phyloP scores from a whole-genome alignment of 2,797 vertebrate genomes.

The Eutrigla gurnardus region DNA sequence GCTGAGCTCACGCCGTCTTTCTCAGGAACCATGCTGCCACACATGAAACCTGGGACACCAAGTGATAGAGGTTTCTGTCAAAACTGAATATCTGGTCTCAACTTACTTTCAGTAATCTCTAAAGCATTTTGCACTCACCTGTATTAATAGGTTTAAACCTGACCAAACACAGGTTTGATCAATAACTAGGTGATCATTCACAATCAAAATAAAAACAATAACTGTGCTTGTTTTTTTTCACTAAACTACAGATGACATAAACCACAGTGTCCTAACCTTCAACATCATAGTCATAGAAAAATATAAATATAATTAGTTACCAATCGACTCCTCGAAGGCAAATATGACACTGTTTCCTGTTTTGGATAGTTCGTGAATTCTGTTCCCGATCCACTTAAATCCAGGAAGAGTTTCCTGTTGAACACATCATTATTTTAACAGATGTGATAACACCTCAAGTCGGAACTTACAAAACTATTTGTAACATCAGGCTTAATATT shows the following conservation, averaged over 20 bases:
- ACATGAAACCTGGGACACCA: slow-evolving; percentile 89
- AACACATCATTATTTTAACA: neutral
- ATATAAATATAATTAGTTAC: slow-evolving; percentile 70
- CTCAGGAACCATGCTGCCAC: slow-evolving; percentile 90
- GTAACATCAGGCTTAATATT: neutral
- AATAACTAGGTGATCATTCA: no score
- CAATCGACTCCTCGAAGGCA: slow-evolving; percentile 97
- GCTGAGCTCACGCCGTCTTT: slow-evolving; percentile 97
- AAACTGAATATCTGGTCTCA: neutral
- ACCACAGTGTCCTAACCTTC: no score
- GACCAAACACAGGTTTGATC: no score
- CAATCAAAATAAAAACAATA: no score
- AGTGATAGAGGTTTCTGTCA: neutral
- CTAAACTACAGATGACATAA: no score
- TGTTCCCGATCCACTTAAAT: slow-evolving; percentile 97
- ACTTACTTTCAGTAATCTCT: no score
- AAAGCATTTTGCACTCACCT: no score
- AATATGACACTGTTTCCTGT: slow-evolving; percentile 91
- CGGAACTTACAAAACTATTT: no score
- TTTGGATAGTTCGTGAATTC: slow-evolving; percentile 89
- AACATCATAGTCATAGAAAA: no score
- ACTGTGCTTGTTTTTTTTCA: no score
- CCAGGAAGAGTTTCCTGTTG: slow-evolving; percentile 95
- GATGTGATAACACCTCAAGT: neutral
- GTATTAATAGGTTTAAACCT: no score